Conservation (phyloP, 2,888 invertebrate species). For the Sipha maydis region DNA sequence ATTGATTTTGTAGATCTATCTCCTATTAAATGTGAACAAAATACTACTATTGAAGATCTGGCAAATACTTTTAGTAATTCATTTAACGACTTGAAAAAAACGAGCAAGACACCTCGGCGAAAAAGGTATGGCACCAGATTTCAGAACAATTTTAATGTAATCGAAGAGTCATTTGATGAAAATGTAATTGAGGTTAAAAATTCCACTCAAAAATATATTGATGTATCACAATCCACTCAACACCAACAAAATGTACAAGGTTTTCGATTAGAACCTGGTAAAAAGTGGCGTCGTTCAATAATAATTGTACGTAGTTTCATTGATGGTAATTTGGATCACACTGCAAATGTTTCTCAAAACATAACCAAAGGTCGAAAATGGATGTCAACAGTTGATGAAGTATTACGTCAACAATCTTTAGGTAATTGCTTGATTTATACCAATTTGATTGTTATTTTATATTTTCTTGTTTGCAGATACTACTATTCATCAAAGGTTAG, state of each 20-base stretch:
- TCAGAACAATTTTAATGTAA: background rate
- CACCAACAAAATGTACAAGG: background rate
- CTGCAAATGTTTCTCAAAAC: background rate
- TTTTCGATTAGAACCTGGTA: slow-evolving; percentile 47
- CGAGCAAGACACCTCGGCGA: background rate
- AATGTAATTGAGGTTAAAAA: background rate
- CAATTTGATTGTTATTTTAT: background rate
- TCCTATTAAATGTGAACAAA: background rate
- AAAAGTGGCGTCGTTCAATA: slow-evolving; percentile 54
- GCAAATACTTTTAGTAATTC: background rate
- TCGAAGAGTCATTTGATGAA: background rate
- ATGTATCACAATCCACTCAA: background rate
- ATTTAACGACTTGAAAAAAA: background rate
- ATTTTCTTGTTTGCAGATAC: slow-evolving; percentile 34
- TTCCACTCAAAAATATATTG: background rate
- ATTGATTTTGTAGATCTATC: background rate
- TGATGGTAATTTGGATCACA: slow-evolving; percentile 27
- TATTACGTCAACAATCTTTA: slow-evolving; percentile 30
- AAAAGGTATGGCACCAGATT: slow-evolving; percentile 44
- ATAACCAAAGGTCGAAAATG: slow-evolving; percentile 45
- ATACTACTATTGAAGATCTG: background rate
- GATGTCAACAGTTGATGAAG: slow-evolving; percentile 38
- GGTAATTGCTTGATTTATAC: background rate
- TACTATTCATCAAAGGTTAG: slow-evolving; percentile 29
- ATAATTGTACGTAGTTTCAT: slow-evolving; percentile 27